These are phyloP conservation scores for Parazoanthus darwini DNA, from an alignment of 92 coral and sea anemone species.

Conservation along the genomic window DNA sequence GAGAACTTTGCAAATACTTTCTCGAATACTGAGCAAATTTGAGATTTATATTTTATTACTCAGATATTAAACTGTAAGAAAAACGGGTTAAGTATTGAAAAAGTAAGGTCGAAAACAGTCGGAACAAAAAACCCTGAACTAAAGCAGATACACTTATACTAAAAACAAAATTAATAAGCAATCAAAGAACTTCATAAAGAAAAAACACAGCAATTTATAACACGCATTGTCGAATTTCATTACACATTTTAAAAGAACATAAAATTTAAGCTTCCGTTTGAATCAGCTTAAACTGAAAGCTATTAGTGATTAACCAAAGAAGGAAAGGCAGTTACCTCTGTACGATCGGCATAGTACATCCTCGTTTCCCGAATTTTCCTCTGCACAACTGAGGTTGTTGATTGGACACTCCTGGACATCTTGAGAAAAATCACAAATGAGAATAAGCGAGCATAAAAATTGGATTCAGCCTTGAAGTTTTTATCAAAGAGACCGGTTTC, in stretches of 20 bases:
- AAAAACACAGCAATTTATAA: too few relatives aligned
- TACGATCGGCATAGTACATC: background rate
- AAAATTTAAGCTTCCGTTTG: too few relatives aligned
- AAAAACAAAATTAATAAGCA: too few relatives aligned
- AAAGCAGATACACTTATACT: too few relatives aligned
- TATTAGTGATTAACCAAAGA: background rate
- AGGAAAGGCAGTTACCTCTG: background rate
- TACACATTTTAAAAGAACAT: too few relatives aligned
- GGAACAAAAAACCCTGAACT: too few relatives aligned
- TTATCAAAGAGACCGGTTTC: too few relatives aligned
- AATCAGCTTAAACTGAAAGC: background rate
- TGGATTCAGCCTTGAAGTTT: background rate
- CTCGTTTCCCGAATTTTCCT: background rate
- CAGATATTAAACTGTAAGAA: background rate
- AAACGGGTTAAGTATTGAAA: too few relatives aligned
- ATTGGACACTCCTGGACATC: background rate
- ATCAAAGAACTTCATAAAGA: too few relatives aligned
- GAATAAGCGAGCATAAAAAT: too few relatives aligned
- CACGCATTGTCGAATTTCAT: too few relatives aligned
- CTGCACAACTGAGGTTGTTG: conserved; percentile 1
- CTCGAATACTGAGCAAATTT: background rate
- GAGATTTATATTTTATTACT: background rate
- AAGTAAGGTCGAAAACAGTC: too few relatives aligned
- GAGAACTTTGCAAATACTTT: background rate
- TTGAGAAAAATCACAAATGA: background rate